Conservation (phyloP, 2,888 invertebrate species). For the Eueremaeus valkanovi region DNA sequence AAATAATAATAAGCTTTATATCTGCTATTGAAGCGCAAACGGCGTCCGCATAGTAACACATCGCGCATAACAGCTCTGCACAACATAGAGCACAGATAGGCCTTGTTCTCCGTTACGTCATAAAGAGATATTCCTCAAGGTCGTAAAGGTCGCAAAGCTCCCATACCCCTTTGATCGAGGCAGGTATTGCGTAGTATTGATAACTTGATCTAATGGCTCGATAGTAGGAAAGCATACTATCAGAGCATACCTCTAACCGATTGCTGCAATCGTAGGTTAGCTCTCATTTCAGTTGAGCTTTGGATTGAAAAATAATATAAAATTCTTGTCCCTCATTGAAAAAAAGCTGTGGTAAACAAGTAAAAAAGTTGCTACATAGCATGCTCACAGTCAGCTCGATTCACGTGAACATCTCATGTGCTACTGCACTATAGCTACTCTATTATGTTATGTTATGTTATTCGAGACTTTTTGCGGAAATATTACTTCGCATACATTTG, state of each 20-base stretch:
- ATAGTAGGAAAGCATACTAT: too few species aligned
- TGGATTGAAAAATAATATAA: neutral
- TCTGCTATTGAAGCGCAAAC: too few species aligned
- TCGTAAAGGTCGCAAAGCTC: conserved; percentile 2
- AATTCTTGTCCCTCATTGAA: neutral
- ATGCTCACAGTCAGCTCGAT: neutral
- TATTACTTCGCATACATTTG: neutral
- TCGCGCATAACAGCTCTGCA: too few species aligned
- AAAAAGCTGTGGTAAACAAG: conserved; percentile 3
- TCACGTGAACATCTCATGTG: conserved; percentile 19
- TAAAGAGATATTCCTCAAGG: conserved; percentile 6
- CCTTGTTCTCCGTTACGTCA: neutral
- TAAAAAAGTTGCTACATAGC: neutral
- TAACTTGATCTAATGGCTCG: too few species aligned
- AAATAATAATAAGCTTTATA: too few species aligned
- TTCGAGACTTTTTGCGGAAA: neutral
- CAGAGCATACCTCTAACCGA: too few species aligned
- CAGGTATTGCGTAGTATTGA: neutral
- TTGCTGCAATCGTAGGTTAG: too few species aligned
- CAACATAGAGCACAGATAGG: neutral
- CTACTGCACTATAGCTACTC: neutral
- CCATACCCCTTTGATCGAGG: neutral
- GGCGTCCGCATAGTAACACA: conserved; percentile 12
- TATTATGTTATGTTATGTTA: neutral
- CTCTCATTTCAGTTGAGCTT: neutral